phyloP scores from a whole-genome alignment of 2,113 vertebrate genomes.

The Ceyx melanurus region DNA sequence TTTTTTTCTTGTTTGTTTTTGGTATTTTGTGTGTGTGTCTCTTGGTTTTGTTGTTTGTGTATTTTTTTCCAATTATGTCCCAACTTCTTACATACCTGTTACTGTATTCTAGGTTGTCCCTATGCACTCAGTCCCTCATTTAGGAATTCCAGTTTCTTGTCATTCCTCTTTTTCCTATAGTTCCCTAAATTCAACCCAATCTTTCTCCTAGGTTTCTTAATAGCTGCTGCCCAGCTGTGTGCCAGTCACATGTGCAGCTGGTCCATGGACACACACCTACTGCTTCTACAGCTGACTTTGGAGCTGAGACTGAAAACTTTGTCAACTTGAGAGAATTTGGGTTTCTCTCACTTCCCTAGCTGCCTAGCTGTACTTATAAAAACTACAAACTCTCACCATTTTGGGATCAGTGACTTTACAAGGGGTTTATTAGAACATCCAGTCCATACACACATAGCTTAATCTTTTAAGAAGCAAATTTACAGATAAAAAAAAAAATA shows the following conservation, averaged over 20 bases:
- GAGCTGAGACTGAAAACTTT: neutral
- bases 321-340: neutral
- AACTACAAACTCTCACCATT: neutral
- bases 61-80: neutral
- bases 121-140: neutral
- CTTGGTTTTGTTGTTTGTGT: neutral
- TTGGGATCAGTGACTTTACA: neutral
- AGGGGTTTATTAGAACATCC: neutral
- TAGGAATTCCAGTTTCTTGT: neutral
- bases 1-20: neutral
- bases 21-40: neutral
- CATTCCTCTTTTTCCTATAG: neutral
- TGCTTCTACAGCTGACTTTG: accelerated
- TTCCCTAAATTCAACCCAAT: neutral
- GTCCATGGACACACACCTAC: accelerated
- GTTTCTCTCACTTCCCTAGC: neutral
- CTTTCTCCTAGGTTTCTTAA: neutral
- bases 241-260: neutral
- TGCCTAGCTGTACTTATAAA: neutral
- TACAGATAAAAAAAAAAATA: neutral
- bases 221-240: accelerated
- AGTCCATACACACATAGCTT: neutral
- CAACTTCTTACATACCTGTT: neutral
- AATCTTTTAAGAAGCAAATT: neutral
- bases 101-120: neutral